A percentile compares a stretch with the other conserved stretches of the same genome.
These are phyloP conservation scores for Zhuqinia jingwanae DNA, from an alignment of 2,888 invertebrate genomes.

Conservation along the genomic window DNA sequence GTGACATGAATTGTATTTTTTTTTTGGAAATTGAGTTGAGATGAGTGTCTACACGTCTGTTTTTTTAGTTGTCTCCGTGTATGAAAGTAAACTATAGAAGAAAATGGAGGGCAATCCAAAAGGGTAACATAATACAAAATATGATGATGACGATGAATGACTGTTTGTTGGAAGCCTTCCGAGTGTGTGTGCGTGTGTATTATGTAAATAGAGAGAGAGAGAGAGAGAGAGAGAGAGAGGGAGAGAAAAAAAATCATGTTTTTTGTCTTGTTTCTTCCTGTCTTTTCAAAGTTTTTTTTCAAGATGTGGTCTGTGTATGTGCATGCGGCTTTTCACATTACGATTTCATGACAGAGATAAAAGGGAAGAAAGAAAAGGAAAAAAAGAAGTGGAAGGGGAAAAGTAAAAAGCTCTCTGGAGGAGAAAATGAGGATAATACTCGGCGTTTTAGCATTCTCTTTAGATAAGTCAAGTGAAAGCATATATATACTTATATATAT, in stretches of 20 bases:
- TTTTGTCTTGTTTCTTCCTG: slow-evolving; percentile 14
- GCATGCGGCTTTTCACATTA: slow-evolving; percentile 25
- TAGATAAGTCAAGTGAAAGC: background rate
- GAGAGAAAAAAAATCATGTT: background rate
- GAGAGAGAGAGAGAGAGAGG: background rate
- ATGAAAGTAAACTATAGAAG: too few relatives aligned
- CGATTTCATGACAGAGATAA: background rate
- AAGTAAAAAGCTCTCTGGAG: slow-evolving; percentile 7
- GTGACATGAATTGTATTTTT: too few relatives aligned
- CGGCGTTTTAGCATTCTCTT: background rate
- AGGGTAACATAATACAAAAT: slow-evolving; percentile 18
- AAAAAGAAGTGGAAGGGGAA: too few relatives aligned
- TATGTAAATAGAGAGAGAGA: background rate
- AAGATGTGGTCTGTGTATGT: slow-evolving; percentile 6
- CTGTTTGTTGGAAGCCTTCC: background rate
- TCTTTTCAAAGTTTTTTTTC: slow-evolving; percentile 10
- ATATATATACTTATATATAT: too few relatives aligned
- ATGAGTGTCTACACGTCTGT: background rate
- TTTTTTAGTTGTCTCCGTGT: background rate
- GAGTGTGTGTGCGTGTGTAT: background rate
- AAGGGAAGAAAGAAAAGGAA: background rate
- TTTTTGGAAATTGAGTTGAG: too few relatives aligned
- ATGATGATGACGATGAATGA: background rate
- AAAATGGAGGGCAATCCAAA: too few relatives aligned
- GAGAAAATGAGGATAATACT: slow-evolving; percentile 30